Conservation (phyloP, 2,888 invertebrate genomes). For the Caenorhabditis macrosperma region DNA sequence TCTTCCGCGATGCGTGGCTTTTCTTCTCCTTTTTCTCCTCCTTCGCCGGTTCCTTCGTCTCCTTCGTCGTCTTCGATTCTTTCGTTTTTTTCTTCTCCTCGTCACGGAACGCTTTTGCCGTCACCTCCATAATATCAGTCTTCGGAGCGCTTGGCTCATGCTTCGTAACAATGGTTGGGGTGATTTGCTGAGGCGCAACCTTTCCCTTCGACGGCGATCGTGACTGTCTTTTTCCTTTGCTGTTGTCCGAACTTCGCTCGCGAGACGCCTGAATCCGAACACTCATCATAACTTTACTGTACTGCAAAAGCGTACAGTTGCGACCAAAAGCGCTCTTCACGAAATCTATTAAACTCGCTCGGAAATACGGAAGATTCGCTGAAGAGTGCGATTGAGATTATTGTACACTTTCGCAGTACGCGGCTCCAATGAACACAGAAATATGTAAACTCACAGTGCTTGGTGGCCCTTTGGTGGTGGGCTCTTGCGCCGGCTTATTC, state of each 20-base stretch:
- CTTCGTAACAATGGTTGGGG: too few relatives aligned
- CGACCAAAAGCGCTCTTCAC: too few relatives aligned
- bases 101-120: slow-evolving; percentile 10
- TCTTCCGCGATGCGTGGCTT: not conserved
- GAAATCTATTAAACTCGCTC: too few relatives aligned
- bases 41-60: not conserved
- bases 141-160: not conserved
- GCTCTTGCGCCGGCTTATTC: slow-evolving; percentile 16
- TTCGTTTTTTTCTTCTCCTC: not conserved
- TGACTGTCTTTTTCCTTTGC: not conserved
- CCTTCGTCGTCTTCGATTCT: not conserved
- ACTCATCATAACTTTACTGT: too few relatives aligned
- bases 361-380: too few relatives aligned
- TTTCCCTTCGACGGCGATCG: slow-evolving; percentile 24
- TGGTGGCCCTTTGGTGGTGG: too few relatives aligned
- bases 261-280: slow-evolving; percentile 14
- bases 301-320: too few relatives aligned
- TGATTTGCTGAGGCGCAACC: too few relatives aligned
- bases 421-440: not conserved
- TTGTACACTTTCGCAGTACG: not conserved
- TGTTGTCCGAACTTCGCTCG: slow-evolving; percentile 10
- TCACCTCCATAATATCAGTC: slow-evolving; percentile 28
- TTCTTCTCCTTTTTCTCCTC: slow-evolving; percentile 7
- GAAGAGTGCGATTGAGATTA: too few relatives aligned
- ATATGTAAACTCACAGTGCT: too few relatives aligned